A percentile compares a stretch with the other conserved stretches of the same genome.
Evolutionary conservation across 2,797 vertebrate species (phyloP).

Genomic region (Sebastes taczanowskii): DNA sequence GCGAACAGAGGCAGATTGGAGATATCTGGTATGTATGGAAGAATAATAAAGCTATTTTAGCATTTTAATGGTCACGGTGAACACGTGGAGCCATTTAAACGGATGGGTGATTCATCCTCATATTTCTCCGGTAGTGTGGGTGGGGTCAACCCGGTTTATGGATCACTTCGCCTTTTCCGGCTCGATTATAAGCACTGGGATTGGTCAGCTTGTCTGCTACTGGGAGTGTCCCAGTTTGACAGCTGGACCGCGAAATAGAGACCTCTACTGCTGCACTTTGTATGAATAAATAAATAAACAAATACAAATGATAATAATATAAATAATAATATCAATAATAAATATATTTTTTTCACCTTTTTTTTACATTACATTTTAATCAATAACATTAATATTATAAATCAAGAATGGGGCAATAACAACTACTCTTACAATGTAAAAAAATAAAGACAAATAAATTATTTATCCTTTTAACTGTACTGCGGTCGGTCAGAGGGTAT

Average conservation of each 20-base stretch:
- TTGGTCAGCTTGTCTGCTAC: slow-evolving; percentile 8
- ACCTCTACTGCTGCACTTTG: background rate
- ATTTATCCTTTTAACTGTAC: no score
- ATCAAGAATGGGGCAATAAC: no score
- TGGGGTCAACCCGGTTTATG: background rate
- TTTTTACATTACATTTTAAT: no score
- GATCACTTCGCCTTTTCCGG: slow-evolving; percentile 4
- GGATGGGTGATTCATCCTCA: background rate
- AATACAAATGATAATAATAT: no score
- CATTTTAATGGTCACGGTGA: background rate
- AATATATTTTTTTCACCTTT: no score
- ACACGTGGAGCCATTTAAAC: background rate
- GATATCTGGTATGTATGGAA: rapidly evolving
- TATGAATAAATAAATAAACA: no score
- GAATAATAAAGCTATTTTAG: rapidly evolving
- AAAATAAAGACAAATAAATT: no score
- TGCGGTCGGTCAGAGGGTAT: no score
- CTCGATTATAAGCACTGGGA: background rate
- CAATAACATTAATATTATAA: no score
- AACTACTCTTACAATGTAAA: no score
- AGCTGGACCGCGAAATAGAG: slow-evolving; percentile 19
- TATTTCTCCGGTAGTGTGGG: background rate
- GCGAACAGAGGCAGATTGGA: background rate
- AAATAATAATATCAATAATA: no score
- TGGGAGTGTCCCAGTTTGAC: slow-evolving; percentile 39